Evolutionary conservation across 2,113 vertebrate species (phyloP).

Genomic region (Benitochromis conjunctus): DNA sequence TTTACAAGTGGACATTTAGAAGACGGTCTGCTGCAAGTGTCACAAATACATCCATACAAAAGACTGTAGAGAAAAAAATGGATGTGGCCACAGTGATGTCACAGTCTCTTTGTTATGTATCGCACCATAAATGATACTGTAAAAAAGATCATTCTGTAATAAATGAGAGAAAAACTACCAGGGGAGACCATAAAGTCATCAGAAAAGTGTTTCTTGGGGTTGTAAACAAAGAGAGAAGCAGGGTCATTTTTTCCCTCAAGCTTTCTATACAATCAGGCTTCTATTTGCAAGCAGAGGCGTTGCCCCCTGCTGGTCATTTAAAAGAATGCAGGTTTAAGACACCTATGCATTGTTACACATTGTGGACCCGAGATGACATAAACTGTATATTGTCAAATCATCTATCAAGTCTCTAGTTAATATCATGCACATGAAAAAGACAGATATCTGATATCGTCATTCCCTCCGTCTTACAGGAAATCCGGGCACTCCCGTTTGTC

Average conservation of each 20-base stretch:
- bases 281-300: background rate
- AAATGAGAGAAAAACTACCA: too few relatives aligned
- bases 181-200: too few relatives aligned
- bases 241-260: too few relatives aligned
- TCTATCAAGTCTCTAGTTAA: background rate
- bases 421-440: background rate
- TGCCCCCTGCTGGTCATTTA: background rate
- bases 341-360: background rate
- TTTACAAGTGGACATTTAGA: too few relatives aligned
- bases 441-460: background rate
- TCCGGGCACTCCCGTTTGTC: slow-evolving; percentile 80
- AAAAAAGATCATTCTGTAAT: too few relatives aligned
- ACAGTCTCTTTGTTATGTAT: too few relatives aligned
- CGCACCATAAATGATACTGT: too few relatives aligned
- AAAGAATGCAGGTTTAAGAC: background rate
- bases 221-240: too few relatives aligned
- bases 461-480: slow-evolving; percentile 74
- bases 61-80: background rate
- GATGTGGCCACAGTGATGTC: too few relatives aligned
- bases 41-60: background rate
- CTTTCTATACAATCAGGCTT: too few relatives aligned
- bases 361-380: accelerated
- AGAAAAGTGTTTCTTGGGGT: too few relatives aligned
- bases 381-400: background rate
- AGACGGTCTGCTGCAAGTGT: too few relatives aligned